Evolutionary conservation across 2,797 vertebrate genomes (phyloP).

Genomic region (Poeciliopsis paucimaculata): DNA sequence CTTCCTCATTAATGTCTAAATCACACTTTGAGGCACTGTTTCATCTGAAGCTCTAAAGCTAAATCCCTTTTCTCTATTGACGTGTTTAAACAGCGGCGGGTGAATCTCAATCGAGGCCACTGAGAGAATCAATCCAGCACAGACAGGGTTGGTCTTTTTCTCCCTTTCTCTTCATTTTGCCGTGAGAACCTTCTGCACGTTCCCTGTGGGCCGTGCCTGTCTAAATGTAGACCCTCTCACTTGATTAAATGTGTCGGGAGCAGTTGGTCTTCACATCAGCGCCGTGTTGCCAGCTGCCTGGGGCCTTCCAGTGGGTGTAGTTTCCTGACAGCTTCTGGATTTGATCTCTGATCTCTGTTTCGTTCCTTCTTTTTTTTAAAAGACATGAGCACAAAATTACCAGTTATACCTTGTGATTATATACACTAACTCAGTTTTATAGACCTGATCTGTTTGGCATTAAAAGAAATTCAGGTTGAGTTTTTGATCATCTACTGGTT

Average conservation of each 20-base stretch:
- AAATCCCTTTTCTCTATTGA: constrained; percentile 30
- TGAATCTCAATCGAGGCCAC: constrained; percentile 48
- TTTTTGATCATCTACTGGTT: constrained; percentile 23
- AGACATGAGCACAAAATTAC: constrained; percentile 64
- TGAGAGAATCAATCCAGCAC: constrained; percentile 55
- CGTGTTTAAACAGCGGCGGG: constrained; percentile 42
- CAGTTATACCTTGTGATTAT: constrained; percentile 52
- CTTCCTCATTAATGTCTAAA: constrained; percentile 12
- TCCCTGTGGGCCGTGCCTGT: constrained; percentile 66
- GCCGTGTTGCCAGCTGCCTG: constrained; percentile 60
- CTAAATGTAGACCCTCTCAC: constrained; percentile 70
- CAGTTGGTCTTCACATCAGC: constrained; percentile 67
- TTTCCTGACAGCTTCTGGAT: constrained; percentile 68
- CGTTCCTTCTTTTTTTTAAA: constrained; percentile 21
- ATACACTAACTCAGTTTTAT: constrained; percentile 30
- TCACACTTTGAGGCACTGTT: constrained; percentile 13
- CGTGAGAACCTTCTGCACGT: constrained; percentile 48
- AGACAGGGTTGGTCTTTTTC: constrained; percentile 48
- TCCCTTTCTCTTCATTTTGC: constrained; percentile 61
- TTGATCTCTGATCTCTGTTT: constrained; percentile 64
- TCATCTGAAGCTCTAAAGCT: constrained; percentile 37
- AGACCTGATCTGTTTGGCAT: constrained; percentile 19
- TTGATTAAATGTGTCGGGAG: constrained; percentile 79
- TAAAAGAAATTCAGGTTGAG: constrained; percentile 8
- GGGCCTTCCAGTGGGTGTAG: constrained; percentile 64